phyloP scores from a whole-genome alignment of 2,797 vertebrate species.

The Esox masquinongy region DNA sequence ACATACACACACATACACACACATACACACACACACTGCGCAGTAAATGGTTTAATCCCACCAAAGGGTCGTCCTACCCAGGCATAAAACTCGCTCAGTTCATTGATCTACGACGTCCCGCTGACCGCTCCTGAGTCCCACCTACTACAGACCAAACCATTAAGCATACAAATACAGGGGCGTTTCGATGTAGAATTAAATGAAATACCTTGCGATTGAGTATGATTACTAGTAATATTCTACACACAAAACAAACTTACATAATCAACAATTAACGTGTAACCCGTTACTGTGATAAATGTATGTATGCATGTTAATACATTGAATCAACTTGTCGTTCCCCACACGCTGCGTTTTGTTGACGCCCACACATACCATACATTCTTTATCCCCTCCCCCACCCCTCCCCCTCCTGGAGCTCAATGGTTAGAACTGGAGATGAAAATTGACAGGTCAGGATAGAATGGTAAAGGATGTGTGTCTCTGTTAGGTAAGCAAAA shows the following conservation, averaged over 20 bases:
- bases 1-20: conserved; percentile 30
- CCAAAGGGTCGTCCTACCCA: conserved; percentile 66
- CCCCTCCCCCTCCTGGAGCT: conserved; percentile 47
- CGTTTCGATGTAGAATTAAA: conserved; percentile 27
- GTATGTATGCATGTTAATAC: neutral
- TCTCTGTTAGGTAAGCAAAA: neutral
- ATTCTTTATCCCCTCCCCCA: conserved; percentile 73
- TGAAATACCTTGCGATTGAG: conserved; percentile 19
- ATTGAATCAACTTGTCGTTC: neutral
- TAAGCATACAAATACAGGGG: conserved; percentile 47
- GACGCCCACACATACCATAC: conserved; percentile 75
- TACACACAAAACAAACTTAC: conserved; percentile 1
- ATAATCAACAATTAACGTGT: no score
- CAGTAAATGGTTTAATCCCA: conserved; percentile 49
- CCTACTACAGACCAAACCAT: conserved; percentile 81
- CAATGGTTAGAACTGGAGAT: neutral
- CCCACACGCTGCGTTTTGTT: conserved; percentile 57
- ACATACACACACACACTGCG: conserved; percentile 46
- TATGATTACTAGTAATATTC: neutral
- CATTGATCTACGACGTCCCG: conserved; percentile 84
- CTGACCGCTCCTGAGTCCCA: conserved; percentile 79
- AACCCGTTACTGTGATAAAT: neutral
- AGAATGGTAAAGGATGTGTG: conserved; percentile 34
- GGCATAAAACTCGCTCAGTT: conserved; percentile 67
- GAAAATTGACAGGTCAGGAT: conserved; percentile 33